Conservation (phyloP, 2,888 invertebrate genomes). For the Macaria liturata region DNA sequence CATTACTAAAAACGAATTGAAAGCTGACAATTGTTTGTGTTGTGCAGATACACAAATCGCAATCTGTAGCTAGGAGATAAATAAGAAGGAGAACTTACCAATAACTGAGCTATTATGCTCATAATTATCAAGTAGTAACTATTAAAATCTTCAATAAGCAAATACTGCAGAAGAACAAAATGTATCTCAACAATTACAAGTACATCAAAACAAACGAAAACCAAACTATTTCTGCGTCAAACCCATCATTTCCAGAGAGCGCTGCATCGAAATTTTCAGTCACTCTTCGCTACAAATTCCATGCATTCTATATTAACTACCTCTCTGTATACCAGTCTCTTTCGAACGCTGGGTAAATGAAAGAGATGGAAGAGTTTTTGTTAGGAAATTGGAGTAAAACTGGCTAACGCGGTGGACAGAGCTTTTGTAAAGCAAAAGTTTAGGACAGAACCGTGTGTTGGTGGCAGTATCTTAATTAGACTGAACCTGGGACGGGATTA, state of each 20-base stretch:
- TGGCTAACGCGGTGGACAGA: conserved; percentile 19
- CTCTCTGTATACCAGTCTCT: not conserved
- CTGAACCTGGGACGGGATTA: conserved; percentile 8
- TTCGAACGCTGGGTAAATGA: conserved; percentile 8
- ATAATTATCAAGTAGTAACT: too few species aligned
- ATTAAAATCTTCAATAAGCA: too few species aligned
- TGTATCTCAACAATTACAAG: too few species aligned
- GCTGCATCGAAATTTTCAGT: conserved; percentile 25
- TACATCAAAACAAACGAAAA: too few species aligned
- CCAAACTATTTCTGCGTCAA: conserved; percentile 44
- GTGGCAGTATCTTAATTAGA: conserved; percentile 50
- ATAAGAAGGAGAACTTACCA: too few species aligned
- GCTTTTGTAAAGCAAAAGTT: conserved; percentile 48
- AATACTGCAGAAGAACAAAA: too few species aligned
- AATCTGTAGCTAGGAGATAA: too few species aligned
- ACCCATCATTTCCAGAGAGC: conserved; percentile 40
- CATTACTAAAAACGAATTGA: too few species aligned
- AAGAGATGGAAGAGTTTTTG: conserved; percentile 28
- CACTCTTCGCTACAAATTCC: not conserved
- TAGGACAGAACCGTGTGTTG: conserved; percentile 43
- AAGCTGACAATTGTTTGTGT: too few species aligned
- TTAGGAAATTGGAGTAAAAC: conserved; percentile 39
- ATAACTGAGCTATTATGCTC: too few species aligned
- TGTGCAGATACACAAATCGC: too few species aligned
- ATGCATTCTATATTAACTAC: conserved; percentile 2